These are phyloP conservation scores for Sinonovacula constricta DNA, from an alignment of 1,140 invertebrate genomes.

Conservation along the genomic window DNA sequence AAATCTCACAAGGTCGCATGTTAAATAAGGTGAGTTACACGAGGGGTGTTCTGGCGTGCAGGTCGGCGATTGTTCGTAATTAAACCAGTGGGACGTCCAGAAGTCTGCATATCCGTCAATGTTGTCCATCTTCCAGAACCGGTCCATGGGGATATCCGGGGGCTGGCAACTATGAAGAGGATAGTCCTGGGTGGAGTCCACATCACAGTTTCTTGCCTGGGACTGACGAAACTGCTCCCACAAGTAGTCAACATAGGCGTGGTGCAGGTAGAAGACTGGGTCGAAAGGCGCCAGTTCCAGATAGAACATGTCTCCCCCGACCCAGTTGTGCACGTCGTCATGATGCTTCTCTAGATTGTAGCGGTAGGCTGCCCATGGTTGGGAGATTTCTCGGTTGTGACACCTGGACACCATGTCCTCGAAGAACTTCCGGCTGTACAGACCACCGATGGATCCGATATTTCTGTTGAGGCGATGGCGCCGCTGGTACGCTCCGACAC, in stretches of 20 bases:
- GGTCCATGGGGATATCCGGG: slow-evolving; percentile 9
- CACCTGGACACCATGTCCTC: no score
- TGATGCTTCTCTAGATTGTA: slow-evolving; percentile 61
- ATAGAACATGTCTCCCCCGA: slow-evolving; percentile 65
- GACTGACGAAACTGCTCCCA: slow-evolving; percentile 61
- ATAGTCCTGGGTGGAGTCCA: slow-evolving; percentile 29
- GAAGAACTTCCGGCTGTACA: no score
- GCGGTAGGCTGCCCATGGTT: neutral
- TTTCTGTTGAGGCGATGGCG: slow-evolving; percentile 25
- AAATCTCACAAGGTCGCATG: no score
- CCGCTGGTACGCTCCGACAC: neutral
- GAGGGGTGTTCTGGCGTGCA: no score
- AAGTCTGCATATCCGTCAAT: slow-evolving; percentile 23
- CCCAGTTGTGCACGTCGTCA: slow-evolving; percentile 59
- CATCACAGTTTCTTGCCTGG: slow-evolving; percentile 8
- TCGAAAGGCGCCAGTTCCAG: slow-evolving; percentile 72
- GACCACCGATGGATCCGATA: no score
- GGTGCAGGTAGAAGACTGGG: slow-evolving; percentile 77
- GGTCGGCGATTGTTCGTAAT: slow-evolving; percentile 12
- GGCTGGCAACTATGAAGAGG: slow-evolving; percentile 2
- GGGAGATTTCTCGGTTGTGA: no score
- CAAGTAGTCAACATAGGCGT: slow-evolving; percentile 74
- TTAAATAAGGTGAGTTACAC: slow-evolving; percentile 27
- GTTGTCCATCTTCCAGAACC: slow-evolving; percentile 5
- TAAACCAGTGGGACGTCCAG: slow-evolving; percentile 30